Percentiles rank a stretch among this genome's conserved stretches.
Evolutionary conservation across 2,888 invertebrate species (phyloP).

Genomic region (Chloroclystis v-ata): DNA sequence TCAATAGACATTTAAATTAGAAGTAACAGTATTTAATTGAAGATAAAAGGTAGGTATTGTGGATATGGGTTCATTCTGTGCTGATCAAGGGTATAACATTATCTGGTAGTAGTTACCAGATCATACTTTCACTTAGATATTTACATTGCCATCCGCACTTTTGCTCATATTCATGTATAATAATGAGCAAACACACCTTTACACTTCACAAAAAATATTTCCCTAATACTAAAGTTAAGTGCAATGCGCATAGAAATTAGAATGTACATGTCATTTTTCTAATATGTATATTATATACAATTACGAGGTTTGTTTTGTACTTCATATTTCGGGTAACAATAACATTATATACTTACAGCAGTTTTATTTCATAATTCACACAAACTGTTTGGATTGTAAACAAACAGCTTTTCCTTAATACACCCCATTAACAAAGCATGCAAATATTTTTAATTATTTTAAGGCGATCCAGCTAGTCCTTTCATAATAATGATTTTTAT

Average conservation of each 20-base stretch:
- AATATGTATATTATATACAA: constrained; percentile 30
- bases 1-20: no score
- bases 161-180: constrained; percentile 7
- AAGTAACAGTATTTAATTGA: background rate
- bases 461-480: no score
- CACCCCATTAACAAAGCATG: constrained; percentile 9
- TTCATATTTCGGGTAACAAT: constrained; percentile 34
- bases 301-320: constrained; percentile 40
- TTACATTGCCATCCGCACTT: constrained; percentile 7
- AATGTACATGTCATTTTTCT: constrained; percentile 27
- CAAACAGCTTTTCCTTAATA: constrained; percentile 8
- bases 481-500: no score
- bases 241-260: constrained; percentile 29
- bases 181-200: constrained; percentile 13
- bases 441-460: constrained; percentile 1
- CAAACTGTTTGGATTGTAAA: constrained; percentile 20
- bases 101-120: background rate
- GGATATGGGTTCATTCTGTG: constrained; percentile 17
- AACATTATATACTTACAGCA: constrained; percentile 25
- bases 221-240: constrained; percentile 25
- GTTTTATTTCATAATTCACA: constrained; percentile 17
- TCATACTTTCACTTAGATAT: constrained; percentile 12
- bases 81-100: constrained; percentile 6
- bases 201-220: constrained; percentile 26
- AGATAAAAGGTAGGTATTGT: constrained; percentile 5